phyloP scores from a whole-genome alignment of 2,113 vertebrate genomes.

The Gallinago jamesoni region DNA sequence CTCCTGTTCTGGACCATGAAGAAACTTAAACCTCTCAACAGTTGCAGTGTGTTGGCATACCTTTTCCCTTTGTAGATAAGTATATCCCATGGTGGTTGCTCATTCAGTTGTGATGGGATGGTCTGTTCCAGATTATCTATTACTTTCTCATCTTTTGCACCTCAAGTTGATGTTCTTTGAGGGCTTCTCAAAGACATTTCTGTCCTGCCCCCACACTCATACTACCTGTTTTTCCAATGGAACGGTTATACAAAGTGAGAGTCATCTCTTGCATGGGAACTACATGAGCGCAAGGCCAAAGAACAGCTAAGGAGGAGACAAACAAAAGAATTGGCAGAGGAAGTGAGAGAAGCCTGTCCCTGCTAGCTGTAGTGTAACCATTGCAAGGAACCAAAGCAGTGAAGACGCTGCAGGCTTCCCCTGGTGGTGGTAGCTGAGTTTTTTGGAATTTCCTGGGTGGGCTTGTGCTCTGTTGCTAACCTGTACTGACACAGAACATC shows the following conservation, averaged over 20 bases:
- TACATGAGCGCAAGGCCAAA: neutral
- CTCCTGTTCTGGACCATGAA: neutral
- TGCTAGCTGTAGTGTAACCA: neutral
- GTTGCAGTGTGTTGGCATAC: neutral
- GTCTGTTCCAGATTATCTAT: neutral
- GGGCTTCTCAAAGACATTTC: neutral
- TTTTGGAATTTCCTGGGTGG: neutral
- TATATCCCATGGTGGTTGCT: neutral
- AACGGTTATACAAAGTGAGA: neutral
- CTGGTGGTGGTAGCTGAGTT: neutral
- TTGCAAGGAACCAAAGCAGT: neutral
- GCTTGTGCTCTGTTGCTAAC: neutral
- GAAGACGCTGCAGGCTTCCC: neutral
- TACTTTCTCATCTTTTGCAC: neutral
- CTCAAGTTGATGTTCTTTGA: neutral
- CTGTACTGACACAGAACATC: neutral
- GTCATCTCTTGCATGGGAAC: neutral
- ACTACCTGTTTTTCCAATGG: neutral
- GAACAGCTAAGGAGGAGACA: neutral
- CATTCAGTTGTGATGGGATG: neutral
- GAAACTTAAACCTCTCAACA: neutral
- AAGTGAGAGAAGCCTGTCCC: neutral
- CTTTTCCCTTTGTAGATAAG: neutral
- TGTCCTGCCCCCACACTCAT: neutral
- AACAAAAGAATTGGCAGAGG: neutral